phyloP scores from a whole-genome alignment of 2,888 invertebrate species.

The Lepetodrilus schrolli region DNA sequence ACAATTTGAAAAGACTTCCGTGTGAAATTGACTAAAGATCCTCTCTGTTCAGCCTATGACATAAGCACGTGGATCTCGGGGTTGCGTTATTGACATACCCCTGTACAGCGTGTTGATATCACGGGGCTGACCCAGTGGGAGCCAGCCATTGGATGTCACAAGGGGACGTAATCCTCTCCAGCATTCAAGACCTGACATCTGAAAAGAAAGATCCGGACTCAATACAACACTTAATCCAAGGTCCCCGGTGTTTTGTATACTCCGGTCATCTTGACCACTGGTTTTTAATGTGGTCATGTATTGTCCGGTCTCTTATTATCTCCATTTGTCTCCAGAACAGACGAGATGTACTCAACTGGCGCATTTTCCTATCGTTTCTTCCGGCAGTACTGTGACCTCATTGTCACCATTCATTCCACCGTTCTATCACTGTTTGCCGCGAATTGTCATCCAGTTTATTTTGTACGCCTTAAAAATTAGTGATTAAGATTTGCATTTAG shows the following conservation, averaged over 20 bases:
- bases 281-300: not conserved
- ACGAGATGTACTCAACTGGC: no score
- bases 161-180: not conserved
- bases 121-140: not conserved
- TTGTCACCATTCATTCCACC: no score
- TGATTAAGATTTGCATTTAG: no score
- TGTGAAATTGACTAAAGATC: constrained; percentile 21
- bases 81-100: not conserved
- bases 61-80: not conserved
- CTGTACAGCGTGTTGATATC: not conserved
- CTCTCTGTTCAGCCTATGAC: not conserved
- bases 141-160: no score
- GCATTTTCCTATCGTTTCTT: no score
- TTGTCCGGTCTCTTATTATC: not conserved
- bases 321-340: not conserved
- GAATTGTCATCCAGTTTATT: no score
- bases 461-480: no score
- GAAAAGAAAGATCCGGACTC: not conserved
- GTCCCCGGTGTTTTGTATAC: not conserved
- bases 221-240: constrained; percentile 17
- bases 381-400: no score
- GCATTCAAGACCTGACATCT: not conserved
- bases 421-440: no score
- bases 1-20: not conserved
- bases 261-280: not conserved